A percentile compares a stretch with the other conserved stretches of the same genome.
phyloP scores from a whole-genome alignment of 2,797 vertebrate genomes.

The Holocentrus rufus region DNA sequence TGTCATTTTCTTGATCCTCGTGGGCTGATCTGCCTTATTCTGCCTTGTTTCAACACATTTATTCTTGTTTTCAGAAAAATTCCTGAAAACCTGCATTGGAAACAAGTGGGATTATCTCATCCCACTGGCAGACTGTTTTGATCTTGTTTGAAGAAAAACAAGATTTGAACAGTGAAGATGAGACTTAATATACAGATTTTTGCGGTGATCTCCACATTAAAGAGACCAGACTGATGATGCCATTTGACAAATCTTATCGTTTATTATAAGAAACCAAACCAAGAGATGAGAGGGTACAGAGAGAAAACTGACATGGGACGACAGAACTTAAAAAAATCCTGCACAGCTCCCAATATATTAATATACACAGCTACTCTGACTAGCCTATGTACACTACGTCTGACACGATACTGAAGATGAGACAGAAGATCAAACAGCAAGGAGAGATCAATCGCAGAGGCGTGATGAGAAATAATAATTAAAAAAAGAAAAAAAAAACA shows the following conservation, averaged over 20 bases:
- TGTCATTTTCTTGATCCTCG: too few relatives aligned
- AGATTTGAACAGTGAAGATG: too few relatives aligned
- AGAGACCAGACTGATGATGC: not conserved
- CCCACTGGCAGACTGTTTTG: too few relatives aligned
- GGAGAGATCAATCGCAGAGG: not conserved
- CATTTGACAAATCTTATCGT: conserved; percentile 27
- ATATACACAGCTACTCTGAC: conserved; percentile 77
- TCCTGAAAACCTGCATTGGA: too few relatives aligned
- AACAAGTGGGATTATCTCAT: too few relatives aligned
- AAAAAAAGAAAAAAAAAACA: too few relatives aligned
- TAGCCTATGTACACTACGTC: conserved; percentile 74
- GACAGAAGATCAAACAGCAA: not conserved
- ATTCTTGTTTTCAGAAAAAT: too few relatives aligned
- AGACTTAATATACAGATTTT: too few relatives aligned
- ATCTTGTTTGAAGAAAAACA: too few relatives aligned
- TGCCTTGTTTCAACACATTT: too few relatives aligned
- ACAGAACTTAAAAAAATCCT: conserved; percentile 43
- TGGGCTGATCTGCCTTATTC: too few relatives aligned
- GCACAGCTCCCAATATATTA: conserved; percentile 79
- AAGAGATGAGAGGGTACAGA: conserved; percentile 45
- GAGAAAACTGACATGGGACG: conserved; percentile 51
- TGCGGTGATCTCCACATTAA: not conserved
- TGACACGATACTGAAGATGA: conserved; percentile 38
- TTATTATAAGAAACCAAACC: conserved; percentile 57
- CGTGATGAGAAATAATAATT: not conserved